Conservation (phyloP, 2,113 vertebrate genomes). For the Hippopotamus amphibius region DNA sequence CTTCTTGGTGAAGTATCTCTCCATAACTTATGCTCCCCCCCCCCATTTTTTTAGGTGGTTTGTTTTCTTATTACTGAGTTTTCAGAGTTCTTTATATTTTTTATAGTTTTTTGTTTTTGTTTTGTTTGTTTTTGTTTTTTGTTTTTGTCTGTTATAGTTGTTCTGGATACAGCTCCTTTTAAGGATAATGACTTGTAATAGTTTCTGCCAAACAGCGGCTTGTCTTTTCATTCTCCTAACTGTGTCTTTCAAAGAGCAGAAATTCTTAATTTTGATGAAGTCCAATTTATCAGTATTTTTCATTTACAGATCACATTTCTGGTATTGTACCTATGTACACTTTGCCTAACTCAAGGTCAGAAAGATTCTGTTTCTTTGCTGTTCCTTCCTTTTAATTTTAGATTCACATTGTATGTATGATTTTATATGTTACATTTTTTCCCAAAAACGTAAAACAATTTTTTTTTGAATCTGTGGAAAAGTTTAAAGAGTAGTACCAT, state of each 20-base stretch:
- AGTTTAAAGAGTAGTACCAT: not conserved
- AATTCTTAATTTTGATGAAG: not conserved
- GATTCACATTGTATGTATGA: not conserved
- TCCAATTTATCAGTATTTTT: not conserved
- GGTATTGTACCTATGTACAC: not conserved
- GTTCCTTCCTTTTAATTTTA: not conserved
- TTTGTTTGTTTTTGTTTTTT: not conserved
- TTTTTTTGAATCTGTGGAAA: not conserved
- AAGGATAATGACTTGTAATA: not conserved
- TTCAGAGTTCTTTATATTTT: not conserved
- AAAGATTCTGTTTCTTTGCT: slow-evolving; percentile 32
- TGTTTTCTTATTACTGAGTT: slow-evolving; percentile 28
- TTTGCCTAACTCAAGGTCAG: not conserved
- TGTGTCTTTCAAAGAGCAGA: slow-evolving; percentile 15
- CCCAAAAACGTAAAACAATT: not conserved
- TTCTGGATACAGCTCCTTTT: not conserved
- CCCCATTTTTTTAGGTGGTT: not conserved
- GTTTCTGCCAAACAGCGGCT: not conserved
- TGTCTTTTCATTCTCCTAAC: slow-evolving; percentile 31
- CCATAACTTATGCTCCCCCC: not conserved
- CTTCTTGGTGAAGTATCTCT: not conserved
- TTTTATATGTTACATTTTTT: not conserved
- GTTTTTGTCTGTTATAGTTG: not conserved
- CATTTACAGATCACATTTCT: slow-evolving; percentile 21
- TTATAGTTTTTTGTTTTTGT: not conserved